Evolutionary conservation across 2,113 vertebrate genomes (phyloP).

Genomic region (Toxotes chatareus): DNA sequence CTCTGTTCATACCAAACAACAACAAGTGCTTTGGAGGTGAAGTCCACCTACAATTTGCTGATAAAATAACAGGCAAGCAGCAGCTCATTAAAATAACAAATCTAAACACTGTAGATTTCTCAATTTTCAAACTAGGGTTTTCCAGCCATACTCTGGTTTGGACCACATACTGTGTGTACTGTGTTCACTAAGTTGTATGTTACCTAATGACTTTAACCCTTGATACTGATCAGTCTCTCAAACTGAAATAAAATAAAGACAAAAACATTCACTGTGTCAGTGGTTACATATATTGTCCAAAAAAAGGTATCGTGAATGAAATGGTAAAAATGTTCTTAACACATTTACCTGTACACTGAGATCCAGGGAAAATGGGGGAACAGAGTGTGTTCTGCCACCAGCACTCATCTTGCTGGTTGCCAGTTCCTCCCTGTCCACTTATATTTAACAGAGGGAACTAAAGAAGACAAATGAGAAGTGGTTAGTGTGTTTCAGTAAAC

Average conservation of each 20-base stretch:
- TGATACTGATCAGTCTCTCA: not conserved
- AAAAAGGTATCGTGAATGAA: not conserved
- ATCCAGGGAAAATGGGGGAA: slow-evolving; percentile 92
- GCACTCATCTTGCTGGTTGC: slow-evolving; percentile 91
- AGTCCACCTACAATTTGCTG: no score
- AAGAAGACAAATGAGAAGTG: slow-evolving; percentile 62
- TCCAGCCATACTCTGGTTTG: not conserved
- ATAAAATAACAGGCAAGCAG: no score
- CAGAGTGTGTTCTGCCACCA: slow-evolving; percentile 98
- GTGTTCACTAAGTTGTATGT: not conserved
- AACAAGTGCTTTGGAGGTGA: no score
- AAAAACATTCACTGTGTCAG: not conserved
- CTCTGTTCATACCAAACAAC: no score
- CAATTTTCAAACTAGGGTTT: not conserved
- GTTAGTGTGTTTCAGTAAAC: slow-evolving; percentile 48
- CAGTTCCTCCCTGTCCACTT: slow-evolving; percentile 87
- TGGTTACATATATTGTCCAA: not conserved
- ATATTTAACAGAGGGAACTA: slow-evolving; percentile 89
- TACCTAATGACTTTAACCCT: not conserved
- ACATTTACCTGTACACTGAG: slow-evolving; percentile 92
- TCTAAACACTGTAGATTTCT: not conserved
- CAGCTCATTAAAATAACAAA: no score
- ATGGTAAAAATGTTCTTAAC: not conserved
- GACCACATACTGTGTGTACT: not conserved
- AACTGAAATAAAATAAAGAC: not conserved